Conservation (phyloP, 2,888 invertebrate genomes). For the Pristionchus arcanus region DNA sequence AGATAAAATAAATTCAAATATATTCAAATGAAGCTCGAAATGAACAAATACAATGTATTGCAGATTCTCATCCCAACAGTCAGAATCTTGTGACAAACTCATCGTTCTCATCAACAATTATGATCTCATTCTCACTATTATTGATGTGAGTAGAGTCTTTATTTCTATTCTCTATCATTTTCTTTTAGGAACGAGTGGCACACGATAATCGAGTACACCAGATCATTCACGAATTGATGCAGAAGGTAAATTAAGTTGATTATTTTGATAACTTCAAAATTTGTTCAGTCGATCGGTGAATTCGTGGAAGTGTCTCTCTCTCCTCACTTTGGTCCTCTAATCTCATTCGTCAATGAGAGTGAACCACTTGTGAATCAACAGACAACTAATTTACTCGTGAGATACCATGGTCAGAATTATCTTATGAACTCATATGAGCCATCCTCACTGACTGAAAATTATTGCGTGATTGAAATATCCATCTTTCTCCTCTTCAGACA, state of each 20-base stretch:
- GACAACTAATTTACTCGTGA: conserved; percentile 80
- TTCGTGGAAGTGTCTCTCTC: conserved; percentile 89
- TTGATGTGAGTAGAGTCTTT: conserved; percentile 77
- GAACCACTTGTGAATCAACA: conserved; percentile 88
- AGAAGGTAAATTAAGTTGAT: conserved; percentile 83
- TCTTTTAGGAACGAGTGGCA: conserved; percentile 85
- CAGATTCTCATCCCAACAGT: conserved; percentile 80
- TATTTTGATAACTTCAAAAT: background rate
- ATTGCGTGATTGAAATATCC: no score
- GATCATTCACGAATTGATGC: conserved; percentile 92
- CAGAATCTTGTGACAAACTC: conserved; percentile 91
- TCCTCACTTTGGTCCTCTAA: conserved; percentile 96
- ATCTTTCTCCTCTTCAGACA: conserved; percentile 80
- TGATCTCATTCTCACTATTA: conserved; percentile 92
- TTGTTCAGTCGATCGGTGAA: conserved; percentile 83
- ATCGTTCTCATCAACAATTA: conserved; percentile 99
- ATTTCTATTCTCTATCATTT: background rate
- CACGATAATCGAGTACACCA: conserved; percentile 97
- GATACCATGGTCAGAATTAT: conserved; percentile 80
- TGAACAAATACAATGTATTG: no score
- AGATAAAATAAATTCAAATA: no score
- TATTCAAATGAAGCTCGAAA: no score
- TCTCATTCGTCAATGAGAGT: conserved; percentile 96
- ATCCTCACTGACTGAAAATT: background rate
- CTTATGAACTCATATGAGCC: background rate